Percentiles rank a stretch among this genome's conserved stretches.
Conservation (phyloP, 1,140 invertebrate species). For the Pseudomyrmex gracilis region DNA sequence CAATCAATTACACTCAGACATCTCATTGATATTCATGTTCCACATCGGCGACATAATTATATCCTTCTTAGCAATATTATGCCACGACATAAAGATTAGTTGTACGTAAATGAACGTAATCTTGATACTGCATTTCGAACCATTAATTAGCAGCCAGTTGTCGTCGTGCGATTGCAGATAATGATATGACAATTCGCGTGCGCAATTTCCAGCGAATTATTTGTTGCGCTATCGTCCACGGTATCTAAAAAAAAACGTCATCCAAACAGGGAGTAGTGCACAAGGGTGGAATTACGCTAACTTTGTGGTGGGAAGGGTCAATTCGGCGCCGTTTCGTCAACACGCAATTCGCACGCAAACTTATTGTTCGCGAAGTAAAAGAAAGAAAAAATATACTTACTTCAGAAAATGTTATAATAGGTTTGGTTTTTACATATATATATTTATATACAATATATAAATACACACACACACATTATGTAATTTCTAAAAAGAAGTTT, state of each 20-base stretch:
- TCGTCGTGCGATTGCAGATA: conserved; percentile 5
- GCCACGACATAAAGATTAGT: conserved; percentile 18
- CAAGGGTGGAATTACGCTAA: conserved; percentile 52
- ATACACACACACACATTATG: too few relatives aligned
- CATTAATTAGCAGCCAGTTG: conserved; percentile 3
- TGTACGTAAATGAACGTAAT: conserved; percentile 7
- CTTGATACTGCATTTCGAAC: conserved; percentile 24
- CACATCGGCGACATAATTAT: background rate
- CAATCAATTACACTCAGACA: background rate
- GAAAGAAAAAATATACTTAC: too few relatives aligned
- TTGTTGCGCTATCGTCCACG: conserved; percentile 1
- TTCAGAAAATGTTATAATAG: too few relatives aligned
- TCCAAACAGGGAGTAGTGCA: background rate
- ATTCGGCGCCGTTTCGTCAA: conserved; percentile 21
- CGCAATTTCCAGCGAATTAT: conserved; percentile 62
- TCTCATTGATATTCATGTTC: background rate
- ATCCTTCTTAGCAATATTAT: background rate
- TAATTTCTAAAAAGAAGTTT: background rate
- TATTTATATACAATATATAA: too few relatives aligned
- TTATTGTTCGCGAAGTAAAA: too few relatives aligned
- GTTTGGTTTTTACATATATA: too few relatives aligned
- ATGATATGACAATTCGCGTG: conserved; percentile 31
- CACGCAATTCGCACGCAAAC: conserved; percentile 18
- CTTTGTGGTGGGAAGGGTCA: background rate
- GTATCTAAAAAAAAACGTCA: conserved; percentile 59